Evolutionary conservation across 2,888 invertebrate species (phyloP), one percentile per base, ranked within the genome.

Genomic region (Cheilosia urbana): DNA sequence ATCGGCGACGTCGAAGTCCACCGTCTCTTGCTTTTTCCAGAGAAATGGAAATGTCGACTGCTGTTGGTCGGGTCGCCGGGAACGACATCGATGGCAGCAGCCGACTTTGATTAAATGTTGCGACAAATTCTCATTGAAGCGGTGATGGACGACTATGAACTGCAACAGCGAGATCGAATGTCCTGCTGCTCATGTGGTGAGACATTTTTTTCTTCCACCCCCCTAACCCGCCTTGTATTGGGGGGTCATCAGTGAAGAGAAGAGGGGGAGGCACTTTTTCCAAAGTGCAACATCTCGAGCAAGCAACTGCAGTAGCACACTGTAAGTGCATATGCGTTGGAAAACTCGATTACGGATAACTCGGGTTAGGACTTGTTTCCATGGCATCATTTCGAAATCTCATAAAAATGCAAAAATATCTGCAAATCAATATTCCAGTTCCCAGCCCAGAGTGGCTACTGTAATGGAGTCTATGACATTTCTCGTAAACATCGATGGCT

Each of bases 91-190:
- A 73, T 66, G 53, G 76, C 66, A 85, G 66, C 76, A 85, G 72
- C 63, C 81, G 78, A 81, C 82, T 87, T 87, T 87, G 87, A 87
- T 87, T 87, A 87, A 87, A 87, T 87, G 77, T 87, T 87, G 87
- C 87, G 87, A 87, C 87, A 87, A 87, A 87, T 81, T 81, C 62
- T 72, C 81, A 85, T 81, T 73, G 85, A 81, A 77, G 81, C 76
- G 85, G 80, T 85, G 85, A 85, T 85, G 85, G 72, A 81, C 85
- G 72, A 85, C 85, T 85, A 85, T 76, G 80, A 80, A 79, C 79
- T 80, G 84, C 79, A 73, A 69, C 68, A 58, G 78, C 78, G 73
- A 69, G 42, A 53, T 73, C 78, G 73, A 69, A 55, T 66, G 42
- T 51, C 24, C 34, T 69, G 30, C 65, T 55, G 53, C 65, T 40